These are phyloP conservation scores for Bombus waltoni DNA, from an alignment of 1,140 invertebrate species.

Conservation along the genomic window DNA sequence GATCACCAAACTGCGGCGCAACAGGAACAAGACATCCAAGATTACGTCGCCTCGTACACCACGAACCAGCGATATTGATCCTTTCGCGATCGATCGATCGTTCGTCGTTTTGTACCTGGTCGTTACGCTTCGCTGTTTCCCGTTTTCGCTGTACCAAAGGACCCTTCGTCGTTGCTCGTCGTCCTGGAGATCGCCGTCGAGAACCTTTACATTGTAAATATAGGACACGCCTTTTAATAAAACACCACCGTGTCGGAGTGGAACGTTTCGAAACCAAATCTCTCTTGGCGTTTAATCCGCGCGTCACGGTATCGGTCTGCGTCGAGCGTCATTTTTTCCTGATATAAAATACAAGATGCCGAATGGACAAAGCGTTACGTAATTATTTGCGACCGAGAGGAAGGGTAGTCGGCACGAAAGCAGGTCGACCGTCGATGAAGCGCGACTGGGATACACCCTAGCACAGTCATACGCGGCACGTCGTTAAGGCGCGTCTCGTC, in stretches of 20 bases:
- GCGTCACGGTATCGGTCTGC: neutral
- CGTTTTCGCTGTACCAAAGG: slow-evolving; percentile 42
- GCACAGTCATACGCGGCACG: slow-evolving; percentile 18
- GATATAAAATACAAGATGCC: neutral
- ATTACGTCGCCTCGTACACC: slow-evolving; percentile 38
- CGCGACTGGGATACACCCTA: slow-evolving; percentile 21
- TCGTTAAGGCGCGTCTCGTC: slow-evolving; percentile 50
- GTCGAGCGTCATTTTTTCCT: too few species aligned
- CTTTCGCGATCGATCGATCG: neutral
- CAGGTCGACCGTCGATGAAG: slow-evolving; percentile 34
- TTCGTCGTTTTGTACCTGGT: slow-evolving; percentile 21
- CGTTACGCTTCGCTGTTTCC: neutral
- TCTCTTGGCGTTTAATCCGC: neutral
- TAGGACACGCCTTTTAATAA: slow-evolving; percentile 1
- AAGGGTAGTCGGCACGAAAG: slow-evolving; percentile 2
- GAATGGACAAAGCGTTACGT: neutral
- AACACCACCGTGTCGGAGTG: neutral
- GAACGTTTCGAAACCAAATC: neutral
- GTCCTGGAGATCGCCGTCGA: neutral
- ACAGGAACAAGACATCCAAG: slow-evolving; percentile 22
- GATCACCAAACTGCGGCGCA: slow-evolving; percentile 17
- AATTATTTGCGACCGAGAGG: neutral
- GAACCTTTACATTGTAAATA: neutral
- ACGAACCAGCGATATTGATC: slow-evolving; percentile 29
- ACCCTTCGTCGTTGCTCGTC: neutral